phyloP scores from a whole-genome alignment of 2,113 vertebrate genomes.

The Dromaius novaehollandiae region DNA sequence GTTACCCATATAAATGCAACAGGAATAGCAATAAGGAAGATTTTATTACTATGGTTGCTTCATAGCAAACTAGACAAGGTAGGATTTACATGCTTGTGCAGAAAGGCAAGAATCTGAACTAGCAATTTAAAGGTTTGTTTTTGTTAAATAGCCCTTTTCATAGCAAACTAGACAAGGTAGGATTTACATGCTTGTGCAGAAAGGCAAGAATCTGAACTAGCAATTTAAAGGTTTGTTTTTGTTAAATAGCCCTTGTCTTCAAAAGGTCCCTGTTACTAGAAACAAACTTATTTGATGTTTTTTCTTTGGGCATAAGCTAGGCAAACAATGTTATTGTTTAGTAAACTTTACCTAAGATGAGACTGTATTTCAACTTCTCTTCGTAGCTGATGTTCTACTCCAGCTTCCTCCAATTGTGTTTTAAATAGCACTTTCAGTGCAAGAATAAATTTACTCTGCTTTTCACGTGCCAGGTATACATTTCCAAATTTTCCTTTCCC shows the following conservation, averaged over 20 bases:
- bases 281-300: background rate
- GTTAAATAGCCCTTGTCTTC: background rate
- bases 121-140: background rate
- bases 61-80: background rate
- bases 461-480: constrained; percentile 94
- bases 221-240: background rate
- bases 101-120: background rate
- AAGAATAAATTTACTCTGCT: constrained; percentile 93
- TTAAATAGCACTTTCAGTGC: constrained; percentile 97
- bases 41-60: background rate
- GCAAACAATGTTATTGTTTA: background rate
- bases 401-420: constrained; percentile 92
- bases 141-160: background rate
- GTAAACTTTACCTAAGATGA: constrained; percentile 87
- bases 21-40: background rate
- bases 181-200: background rate
- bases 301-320: background rate
- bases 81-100: background rate
- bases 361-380: constrained; percentile 98
- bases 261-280: background rate
- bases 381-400: constrained; percentile 93
- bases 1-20: background rate
- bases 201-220: background rate
- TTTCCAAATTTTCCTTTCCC: constrained; percentile 98
- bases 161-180: background rate